Conservation (phyloP, 2,797 vertebrate genomes). For the Sebastiscus tertius region DNA sequence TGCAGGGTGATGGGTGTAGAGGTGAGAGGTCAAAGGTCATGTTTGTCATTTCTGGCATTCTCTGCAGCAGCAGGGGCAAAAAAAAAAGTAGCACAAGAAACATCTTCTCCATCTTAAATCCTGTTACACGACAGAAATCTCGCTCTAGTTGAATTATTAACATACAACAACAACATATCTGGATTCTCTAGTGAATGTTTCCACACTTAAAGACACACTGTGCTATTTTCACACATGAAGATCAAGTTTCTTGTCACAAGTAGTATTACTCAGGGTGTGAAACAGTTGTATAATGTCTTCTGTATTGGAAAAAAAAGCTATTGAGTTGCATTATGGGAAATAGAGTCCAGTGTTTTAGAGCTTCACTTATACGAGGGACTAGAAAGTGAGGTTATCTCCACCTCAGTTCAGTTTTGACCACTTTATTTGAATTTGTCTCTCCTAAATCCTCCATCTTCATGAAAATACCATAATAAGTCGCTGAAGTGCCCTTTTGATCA, state of each 20-base stretch:
- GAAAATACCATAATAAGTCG: neutral
- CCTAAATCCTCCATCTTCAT: neutral
- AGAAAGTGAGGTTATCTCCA: neutral
- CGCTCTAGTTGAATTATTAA: neutral
- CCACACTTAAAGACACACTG: neutral
- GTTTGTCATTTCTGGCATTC: conserved; percentile 28
- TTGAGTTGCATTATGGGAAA: neutral
- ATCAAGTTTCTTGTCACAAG: neutral
- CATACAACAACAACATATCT: neutral
- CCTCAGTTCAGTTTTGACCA: neutral
- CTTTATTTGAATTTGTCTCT: neutral
- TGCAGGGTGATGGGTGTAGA: neutral
- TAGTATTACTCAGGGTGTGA: neutral
- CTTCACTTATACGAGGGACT: neutral
- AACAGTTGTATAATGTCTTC: no score
- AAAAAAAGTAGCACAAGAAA: neutral
- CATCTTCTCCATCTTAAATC: neutral
- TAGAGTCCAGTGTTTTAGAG: neutral
- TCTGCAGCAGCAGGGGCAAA: neutral
- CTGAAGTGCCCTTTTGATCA: neutral
- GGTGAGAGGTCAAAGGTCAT: conserved; percentile 46
- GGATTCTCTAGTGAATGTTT: neutral
- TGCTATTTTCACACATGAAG: neutral
- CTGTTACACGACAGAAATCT: neutral
- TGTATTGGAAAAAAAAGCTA: neutral